A percentile compares a stretch with the other conserved stretches of the same genome.
phyloP scores from a whole-genome alignment of 1,140 invertebrate genomes.

The Drosophila pandora region DNA sequence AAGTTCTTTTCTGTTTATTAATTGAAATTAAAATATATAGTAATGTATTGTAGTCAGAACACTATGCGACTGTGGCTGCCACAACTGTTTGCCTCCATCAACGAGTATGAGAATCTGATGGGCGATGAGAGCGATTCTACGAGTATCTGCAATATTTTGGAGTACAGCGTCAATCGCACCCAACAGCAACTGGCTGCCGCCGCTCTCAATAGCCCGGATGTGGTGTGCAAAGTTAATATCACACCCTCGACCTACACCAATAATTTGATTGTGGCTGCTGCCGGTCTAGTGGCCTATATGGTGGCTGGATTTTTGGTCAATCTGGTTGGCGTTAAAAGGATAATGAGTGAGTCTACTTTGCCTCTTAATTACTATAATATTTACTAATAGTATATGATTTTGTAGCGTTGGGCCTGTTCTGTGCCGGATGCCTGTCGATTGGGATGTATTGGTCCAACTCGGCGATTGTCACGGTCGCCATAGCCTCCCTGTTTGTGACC shows the following conservation, averaged over 20 bases:
- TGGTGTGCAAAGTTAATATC: constrained; percentile 59
- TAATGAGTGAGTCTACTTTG: constrained; percentile 65
- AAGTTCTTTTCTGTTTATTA: constrained; percentile 1
- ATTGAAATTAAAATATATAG: too few relatives aligned
- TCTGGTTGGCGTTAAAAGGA: constrained; percentile 84
- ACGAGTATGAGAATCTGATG: constrained; percentile 61
- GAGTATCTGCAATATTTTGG: constrained; percentile 63
- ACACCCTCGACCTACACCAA: constrained; percentile 84
- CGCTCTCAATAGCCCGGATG: background rate
- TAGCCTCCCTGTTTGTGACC: constrained; percentile 71
- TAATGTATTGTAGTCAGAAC: constrained; percentile 43
- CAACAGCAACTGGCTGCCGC: constrained; percentile 30
- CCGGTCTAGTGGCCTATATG: constrained; percentile 84
- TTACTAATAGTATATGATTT: background rate
- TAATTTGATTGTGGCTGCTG: constrained; percentile 84
- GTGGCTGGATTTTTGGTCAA: constrained; percentile 84
- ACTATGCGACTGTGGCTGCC: constrained; percentile 85
- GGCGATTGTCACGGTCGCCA: constrained; percentile 65
- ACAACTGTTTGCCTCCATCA: constrained; percentile 85
- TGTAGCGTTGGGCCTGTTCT: constrained; percentile 76
- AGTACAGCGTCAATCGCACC: constrained; percentile 67
- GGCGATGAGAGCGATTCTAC: constrained; percentile 4
- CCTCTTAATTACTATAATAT: background rate
- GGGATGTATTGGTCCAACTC: constrained; percentile 84
- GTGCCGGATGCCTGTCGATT: constrained; percentile 76